Conservation (phyloP, 2,113 vertebrate genomes). For the Castor canadensis region DNA sequence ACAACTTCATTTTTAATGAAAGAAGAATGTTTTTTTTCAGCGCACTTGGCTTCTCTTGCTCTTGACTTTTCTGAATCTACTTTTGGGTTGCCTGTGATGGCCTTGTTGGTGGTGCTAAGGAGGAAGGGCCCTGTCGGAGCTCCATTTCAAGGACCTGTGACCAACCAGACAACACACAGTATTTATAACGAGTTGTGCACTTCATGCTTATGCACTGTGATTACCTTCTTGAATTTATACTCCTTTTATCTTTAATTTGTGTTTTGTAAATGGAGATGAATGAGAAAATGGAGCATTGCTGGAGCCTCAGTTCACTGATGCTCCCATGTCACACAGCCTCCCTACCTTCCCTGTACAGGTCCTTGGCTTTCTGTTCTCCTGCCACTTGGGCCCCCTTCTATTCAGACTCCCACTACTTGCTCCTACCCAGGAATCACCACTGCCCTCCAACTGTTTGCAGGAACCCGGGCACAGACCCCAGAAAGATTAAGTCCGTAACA, state of each 20-base stretch:
- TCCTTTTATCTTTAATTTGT: background rate
- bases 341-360: background rate
- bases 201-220: background rate
- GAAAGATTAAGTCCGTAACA: background rate
- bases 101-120: background rate
- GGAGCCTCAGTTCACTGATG: too few relatives aligned
- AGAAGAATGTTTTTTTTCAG: background rate
- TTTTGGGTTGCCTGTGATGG: background rate
- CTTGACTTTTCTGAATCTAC: background rate
- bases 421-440: background rate
- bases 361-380: background rate
- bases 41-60: background rate
- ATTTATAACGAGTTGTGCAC: background rate
- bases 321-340: background rate
- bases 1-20: background rate
- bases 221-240: background rate
- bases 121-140: background rate
- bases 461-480: background rate
- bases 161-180: accelerated
- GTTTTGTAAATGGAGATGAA: background rate
- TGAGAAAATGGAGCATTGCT: background rate
- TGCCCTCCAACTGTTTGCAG: background rate
- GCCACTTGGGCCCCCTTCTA: too few relatives aligned
- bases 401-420: background rate
- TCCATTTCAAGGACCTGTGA: background rate